Conservation (phyloP, 2,113 vertebrate species). For the Cyprinus carpio region DNA sequence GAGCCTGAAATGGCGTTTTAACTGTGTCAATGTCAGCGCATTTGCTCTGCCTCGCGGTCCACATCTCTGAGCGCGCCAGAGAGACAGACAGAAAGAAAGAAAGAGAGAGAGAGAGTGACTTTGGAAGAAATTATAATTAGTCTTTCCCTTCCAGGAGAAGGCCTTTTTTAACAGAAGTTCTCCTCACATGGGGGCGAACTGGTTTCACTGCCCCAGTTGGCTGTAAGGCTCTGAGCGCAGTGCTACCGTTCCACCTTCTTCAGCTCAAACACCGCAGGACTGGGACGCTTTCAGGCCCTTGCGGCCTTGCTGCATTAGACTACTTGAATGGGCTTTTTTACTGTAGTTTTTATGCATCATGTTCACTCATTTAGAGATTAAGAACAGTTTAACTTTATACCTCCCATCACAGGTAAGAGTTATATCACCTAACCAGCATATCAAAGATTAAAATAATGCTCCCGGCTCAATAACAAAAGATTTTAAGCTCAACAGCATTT, state of each 20-base stretch:
- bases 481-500: too few species aligned
- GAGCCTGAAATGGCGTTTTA: slow-evolving; percentile 65
- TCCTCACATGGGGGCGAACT: slow-evolving; percentile 73
- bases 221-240: slow-evolving; percentile 49
- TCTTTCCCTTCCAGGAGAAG: slow-evolving; percentile 72
- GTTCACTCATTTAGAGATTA: not conserved
- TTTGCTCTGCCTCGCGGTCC: slow-evolving; percentile 58
- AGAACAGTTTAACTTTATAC: not conserved
- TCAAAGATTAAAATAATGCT: too few species aligned
- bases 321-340: not conserved
- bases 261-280: slow-evolving; percentile 33
- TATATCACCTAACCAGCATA: too few species aligned
- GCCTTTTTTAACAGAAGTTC: slow-evolving; percentile 66
- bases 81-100: slow-evolving; percentile 57
- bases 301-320: not conserved
- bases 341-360: not conserved
- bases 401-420: not conserved
- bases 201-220: slow-evolving; percentile 75
- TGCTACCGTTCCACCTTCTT: slow-evolving; percentile 19
- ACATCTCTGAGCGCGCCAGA: slow-evolving; percentile 60
- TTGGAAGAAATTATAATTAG: slow-evolving; percentile 79
- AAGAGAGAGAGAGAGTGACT: slow-evolving; percentile 65
- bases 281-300: not conserved
- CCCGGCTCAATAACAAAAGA: too few species aligned
- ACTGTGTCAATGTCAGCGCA: slow-evolving; percentile 76